Evolutionary conservation across 2,888 invertebrate genomes (phyloP), one percentile per base, ranked within the genome.

Genomic region (Hemaris fuciformis): DNA sequence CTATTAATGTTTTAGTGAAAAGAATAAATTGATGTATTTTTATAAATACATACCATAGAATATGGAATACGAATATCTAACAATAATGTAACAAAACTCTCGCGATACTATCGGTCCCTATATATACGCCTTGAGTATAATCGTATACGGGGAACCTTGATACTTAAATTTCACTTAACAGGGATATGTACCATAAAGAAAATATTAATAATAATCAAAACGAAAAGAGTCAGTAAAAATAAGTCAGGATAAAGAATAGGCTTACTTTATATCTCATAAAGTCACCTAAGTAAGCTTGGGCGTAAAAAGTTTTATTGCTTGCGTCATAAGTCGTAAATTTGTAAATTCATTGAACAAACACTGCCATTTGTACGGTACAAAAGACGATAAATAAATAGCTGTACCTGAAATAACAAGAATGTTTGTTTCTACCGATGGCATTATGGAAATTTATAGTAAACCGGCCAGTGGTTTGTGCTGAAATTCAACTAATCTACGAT

Each of bases 381-480:
- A 31, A 27, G 46, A 25, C 46, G 46, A 8, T 48, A 27, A 41
- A 59, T 59, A 61, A 57, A 57, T 46, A 56, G 46, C 43, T 20
- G 38, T 59, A 31, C 38, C 59, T 57, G 57, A 46, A 61, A 61
- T 31, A 61, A 41, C 43, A 62, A 43, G 10, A 10, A 25, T 46
- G 60, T 45, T 59, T 59, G 62, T 59, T 53, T 53, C 31, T 42
- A 46, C 34, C 23, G 43, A 46, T 43, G 62, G 48, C 41, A 48
- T 58, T 46, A 59, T 53, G 42, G 42, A 53, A 62, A 53, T 59
- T 59, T 53, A 62, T 59, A 6, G 31, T 42, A 42, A 31, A 34
- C 25, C 15, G 27, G 10, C 31, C 31, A 18, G 20, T n/a, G 15
- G n/a, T 22, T 57, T 41, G n/a, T 20, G 22, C 7, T n/a, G 8